Conservation (phyloP, 2,888 invertebrate genomes). For the Archips xylosteana region DNA sequence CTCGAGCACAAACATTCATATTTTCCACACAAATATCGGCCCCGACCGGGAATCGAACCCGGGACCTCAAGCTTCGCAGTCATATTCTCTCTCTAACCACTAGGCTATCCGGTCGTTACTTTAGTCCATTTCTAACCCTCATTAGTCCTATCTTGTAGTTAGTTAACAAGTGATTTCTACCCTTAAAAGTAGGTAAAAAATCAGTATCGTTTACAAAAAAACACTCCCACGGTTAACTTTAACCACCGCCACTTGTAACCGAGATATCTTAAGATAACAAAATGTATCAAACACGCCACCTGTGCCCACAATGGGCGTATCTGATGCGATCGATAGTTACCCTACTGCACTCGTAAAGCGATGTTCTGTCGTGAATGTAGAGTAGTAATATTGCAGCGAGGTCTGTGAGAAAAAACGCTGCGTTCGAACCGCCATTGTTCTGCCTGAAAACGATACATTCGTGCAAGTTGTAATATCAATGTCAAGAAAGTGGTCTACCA, state of each 20-base stretch:
- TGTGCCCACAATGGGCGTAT: conserved; percentile 11
- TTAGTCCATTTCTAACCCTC: no score
- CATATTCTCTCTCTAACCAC: no score
- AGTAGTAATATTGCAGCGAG: conserved; percentile 6
- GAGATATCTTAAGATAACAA: conserved; percentile 29
- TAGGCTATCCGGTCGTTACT: no score
- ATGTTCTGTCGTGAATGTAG: background rate
- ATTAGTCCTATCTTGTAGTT: no score
- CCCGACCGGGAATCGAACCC: no score
- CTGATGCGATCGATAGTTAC: conserved; percentile 22
- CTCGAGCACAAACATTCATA: no score
- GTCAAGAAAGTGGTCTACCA: no score
- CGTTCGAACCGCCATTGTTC: background rate
- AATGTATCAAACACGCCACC: conserved; percentile 26
- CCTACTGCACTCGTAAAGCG: conserved; percentile 5
- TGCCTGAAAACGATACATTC: background rate
- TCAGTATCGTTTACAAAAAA: conserved; percentile 28
- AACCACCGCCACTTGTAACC: conserved; percentile 6
- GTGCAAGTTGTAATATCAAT: no score
- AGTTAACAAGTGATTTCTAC: background rate
- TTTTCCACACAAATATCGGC: no score
- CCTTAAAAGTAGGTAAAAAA: background rate
- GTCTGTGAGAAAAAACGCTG: background rate
- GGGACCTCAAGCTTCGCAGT: no score
- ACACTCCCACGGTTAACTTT: conserved; percentile 24